These are phyloP conservation scores for Melanostoma scalare DNA, from an alignment of 2,888 invertebrate genomes.

Conservation along the genomic window DNA sequence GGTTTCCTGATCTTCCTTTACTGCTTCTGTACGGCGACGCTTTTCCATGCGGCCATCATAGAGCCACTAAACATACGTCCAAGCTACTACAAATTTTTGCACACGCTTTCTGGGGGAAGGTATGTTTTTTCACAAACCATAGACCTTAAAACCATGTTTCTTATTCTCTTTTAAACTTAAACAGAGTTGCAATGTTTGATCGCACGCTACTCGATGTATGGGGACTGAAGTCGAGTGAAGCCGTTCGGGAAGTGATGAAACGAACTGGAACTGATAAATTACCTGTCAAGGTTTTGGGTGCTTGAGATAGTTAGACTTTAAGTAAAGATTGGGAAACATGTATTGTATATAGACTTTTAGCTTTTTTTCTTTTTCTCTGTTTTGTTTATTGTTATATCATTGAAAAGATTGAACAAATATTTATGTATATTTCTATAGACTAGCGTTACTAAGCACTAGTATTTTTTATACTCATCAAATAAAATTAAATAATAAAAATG, in stretches of 20 bases:
- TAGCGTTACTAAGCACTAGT: too few relatives aligned
- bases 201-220: conserved; percentile 85
- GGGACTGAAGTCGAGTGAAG: conserved; percentile 84
- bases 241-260: conserved; percentile 82
- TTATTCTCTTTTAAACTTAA: not conserved
- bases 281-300: conserved; percentile 42
- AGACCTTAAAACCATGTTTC: not conserved
- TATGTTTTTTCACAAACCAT: conserved; percentile 75
- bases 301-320: conserved; percentile 13
- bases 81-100: conserved; percentile 93
- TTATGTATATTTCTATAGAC: too few relatives aligned
- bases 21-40: conserved; percentile 88
- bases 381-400: not conserved
- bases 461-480: too few relatives aligned
- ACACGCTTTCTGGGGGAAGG: conserved; percentile 88
- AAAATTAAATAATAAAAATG: too few relatives aligned
- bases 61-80: conserved; percentile 90
- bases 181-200: conserved; percentile 85
- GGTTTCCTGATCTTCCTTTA: conserved; percentile 89
- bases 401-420: too few relatives aligned
- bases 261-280: conserved; percentile 72
- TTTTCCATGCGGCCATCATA: conserved; percentile 90
- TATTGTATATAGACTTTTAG: conserved; percentile 14
- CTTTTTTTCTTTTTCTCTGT: conserved; percentile 10
- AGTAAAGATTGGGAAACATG: not conserved